These are phyloP conservation scores for Athalia circularis DNA, from an alignment of 2,888 invertebrate species.

Conservation along the genomic window DNA sequence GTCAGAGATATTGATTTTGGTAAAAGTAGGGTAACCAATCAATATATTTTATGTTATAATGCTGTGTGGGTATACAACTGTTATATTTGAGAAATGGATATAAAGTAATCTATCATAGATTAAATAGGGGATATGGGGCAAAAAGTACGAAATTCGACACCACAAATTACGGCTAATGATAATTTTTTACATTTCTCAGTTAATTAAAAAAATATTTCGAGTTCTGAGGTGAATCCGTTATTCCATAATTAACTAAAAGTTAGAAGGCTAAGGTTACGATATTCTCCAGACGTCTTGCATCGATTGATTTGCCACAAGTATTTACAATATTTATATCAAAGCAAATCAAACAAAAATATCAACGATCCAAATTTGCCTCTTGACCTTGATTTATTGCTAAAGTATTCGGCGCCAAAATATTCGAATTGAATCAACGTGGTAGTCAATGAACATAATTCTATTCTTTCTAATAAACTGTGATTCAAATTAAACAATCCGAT, in stretches of 20 bases:
- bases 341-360: too few species aligned
- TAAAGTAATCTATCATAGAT: too few species aligned
- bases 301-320: background rate
- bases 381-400: too few species aligned
- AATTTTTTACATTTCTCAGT: background rate
- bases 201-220: constrained; percentile 22
- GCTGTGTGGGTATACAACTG: constrained; percentile 12
- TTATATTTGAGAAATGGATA: constrained; percentile 5
- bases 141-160: background rate
- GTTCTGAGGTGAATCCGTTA: background rate
- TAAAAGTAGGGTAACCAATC: constrained; percentile 50
- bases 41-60: constrained; percentile 42
- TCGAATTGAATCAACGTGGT: too few species aligned
- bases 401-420: too few species aligned
- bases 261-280: background rate
- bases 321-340: background rate
- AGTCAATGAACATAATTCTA: too few species aligned
- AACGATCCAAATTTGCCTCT: too few species aligned
- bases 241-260: background rate
- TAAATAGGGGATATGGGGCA: too few species aligned
- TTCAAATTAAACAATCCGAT: too few species aligned
- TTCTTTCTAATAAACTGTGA: too few species aligned
- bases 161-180: background rate
- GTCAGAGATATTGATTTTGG: constrained; percentile 38
- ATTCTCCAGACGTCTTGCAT: background rate